These are phyloP conservation scores for Byasa hedistus DNA, from an alignment of 2,888 invertebrate species.

Conservation along the genomic window DNA sequence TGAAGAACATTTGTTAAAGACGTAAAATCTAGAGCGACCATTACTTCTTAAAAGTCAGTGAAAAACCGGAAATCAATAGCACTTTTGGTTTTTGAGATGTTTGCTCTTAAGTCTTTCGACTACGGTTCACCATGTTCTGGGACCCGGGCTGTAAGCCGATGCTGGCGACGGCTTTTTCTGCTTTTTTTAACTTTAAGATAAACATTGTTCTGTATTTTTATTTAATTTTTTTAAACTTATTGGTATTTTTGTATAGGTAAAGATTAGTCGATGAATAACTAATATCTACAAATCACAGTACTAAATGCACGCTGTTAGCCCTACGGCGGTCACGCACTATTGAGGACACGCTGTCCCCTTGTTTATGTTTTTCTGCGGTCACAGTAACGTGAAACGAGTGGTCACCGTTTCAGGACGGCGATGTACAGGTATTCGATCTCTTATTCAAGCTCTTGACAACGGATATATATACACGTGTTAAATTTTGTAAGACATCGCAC, in stretches of 20 bases:
- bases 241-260: neutral
- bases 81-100: no score
- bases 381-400: slow-evolving; percentile 67
- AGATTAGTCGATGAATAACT: neutral
- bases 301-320: slow-evolving; percentile 39
- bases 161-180: no score
- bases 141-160: no score
- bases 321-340: slow-evolving; percentile 71
- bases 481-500: neutral
- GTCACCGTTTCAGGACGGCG: slow-evolving; percentile 35
- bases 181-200: no score
- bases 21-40: no score
- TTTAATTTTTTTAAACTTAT: neutral
- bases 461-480: slow-evolving; percentile 26
- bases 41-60: no score
- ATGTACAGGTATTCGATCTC: slow-evolving; percentile 22
- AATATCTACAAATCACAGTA: slow-evolving; percentile 1
- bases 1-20: no score
- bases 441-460: slow-evolving; percentile 20
- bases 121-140: no score
- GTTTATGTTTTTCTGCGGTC: slow-evolving; percentile 77
- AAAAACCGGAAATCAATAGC: no score
- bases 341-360: slow-evolving; percentile 73
- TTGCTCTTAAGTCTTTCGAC: no score
- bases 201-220: neutral